Base-by-base conservation (phyloP, 2,113 vertebrate species). In the Cebus imitator region DNA sequence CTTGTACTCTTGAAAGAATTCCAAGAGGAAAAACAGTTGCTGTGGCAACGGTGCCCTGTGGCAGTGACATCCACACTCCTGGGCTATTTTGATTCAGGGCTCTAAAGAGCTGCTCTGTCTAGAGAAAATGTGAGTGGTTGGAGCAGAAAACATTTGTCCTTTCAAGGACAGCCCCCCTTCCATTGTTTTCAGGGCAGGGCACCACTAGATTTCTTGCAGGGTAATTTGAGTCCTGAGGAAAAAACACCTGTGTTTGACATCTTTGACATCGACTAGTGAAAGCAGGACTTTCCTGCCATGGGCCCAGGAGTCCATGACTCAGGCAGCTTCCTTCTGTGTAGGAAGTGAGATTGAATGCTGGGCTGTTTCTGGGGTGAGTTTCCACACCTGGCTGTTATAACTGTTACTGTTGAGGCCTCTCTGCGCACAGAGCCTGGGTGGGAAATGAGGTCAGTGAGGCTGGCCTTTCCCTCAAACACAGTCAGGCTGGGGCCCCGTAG, bases 11-110 rank as follows among this genome's bases (percentile, higher is more conserved):
- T 58, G 68, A 92, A 94, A 20, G 30, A 95, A 75, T 11, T 90
- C 97, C 61, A 18, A 86, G 86, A 83, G 96, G 98, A 57, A 93
- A 92, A 84, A 23, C 16, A 7, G 98, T 98, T 98, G 97, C 98
- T 94, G 94, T 95, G 94, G 98, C 86, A 94, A 98, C 35, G 0
- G 0, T 64, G 30, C 68, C 94, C n/a, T 30, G 0, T 16, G 1
- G 76, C 97, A 94, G 61, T 66, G 40, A 95, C 96, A 18, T 8
- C 18, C 72, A 8, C 88, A 30, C 70, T 25, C 20, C 6, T 57
- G 85, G 32, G 85, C 92, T 98, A 0, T 58, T 95, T 87, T 96
- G 57, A 1, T 82, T 86, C 25, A 0, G 30, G 48, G 5, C 86
- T 98, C 78, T 76, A 4, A 83, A 96, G 94, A 79, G 32, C 13